phyloP scores from a whole-genome alignment of 2,113 vertebrate genomes.

The Bucco capensis region DNA sequence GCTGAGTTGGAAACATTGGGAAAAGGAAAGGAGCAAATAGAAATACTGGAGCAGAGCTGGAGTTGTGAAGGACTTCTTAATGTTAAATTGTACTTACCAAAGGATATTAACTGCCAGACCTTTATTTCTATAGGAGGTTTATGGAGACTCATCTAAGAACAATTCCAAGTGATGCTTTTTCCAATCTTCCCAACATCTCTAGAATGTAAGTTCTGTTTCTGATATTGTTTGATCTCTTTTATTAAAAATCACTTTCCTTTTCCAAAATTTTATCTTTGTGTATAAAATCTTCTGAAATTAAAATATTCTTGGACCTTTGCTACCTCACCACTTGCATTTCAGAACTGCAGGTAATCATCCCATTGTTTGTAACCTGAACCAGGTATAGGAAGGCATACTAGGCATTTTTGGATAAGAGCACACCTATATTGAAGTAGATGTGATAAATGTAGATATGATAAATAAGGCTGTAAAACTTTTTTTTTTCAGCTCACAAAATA shows the following conservation, averaged over 20 bases:
- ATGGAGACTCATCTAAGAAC: conserved; percentile 85
- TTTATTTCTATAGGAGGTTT: conserved; percentile 80
- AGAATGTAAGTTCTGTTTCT: conserved; percentile 86
- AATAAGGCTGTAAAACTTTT: neutral
- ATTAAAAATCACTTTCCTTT: neutral
- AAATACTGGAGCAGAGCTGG: neutral
- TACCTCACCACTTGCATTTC: neutral
- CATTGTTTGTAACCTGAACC: neutral
- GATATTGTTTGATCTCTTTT: neutral
- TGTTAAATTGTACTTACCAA: neutral
- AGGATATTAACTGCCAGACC: conserved; percentile 13
- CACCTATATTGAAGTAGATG: neutral
- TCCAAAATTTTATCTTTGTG: neutral
- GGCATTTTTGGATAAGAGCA: neutral
- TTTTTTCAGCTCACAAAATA: neutral
- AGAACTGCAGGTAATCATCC: neutral
- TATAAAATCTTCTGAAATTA: neutral
- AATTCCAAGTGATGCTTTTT: conserved; percentile 82
- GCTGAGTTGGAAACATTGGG: neutral
- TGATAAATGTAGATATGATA: neutral
- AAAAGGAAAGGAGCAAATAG: neutral
- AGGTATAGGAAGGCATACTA: neutral
- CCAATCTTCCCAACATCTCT: conserved; percentile 89
- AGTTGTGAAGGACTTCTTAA: neutral
- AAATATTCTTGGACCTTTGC: neutral